Evolutionary conservation across 2,797 vertebrate genomes (phyloP), one percentile per base, ranked within the genome.

Genomic region (Margarornis squamiger): DNA sequence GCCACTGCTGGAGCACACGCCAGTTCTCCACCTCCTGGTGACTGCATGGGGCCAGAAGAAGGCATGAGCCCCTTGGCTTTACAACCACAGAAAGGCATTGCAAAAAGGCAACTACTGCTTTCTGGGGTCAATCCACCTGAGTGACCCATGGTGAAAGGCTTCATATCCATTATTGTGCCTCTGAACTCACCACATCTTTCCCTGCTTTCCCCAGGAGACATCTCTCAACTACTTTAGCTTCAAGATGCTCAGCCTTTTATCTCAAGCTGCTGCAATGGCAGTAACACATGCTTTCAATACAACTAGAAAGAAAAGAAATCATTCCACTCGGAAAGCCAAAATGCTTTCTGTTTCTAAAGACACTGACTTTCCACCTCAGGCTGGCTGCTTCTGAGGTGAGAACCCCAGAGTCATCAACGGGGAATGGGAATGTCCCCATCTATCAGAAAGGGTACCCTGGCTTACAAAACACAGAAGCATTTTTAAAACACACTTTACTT

Each of bases 1-100:
- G 54, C 17, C 51, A 38, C 23, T 0, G 2, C 79, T 26, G 30
- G 51, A 72, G 55, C 55, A 54, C 79, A 65, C 3, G 2, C 18
- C 7, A 5, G 32, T 3, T 32, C 49, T 63, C 29, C 48, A 11
- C 5, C 1, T 73, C 83, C 41, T 11, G 3, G 21, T 1, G 4
- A 26, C 55, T 46, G 29, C 0, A 0, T 0, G 1, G 21, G 5
- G 67, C 57, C n/a, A 45, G 20, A 12, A 51, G 32, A 3, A 6
- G 13, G 1, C 24, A 12, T 0, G 0, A 75, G 73, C 8, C 58
- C 36, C 54, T 39, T 0, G 0, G 48, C 39, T 68, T 48, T 16
- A 39, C 38, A 55, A 1, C 30, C 6, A 1, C 45, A 13, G 7
- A 26, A 46, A 62, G 32, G 39, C 24, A 12, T 3, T 46, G 51